Conservation (phyloP, 2,888 invertebrate genomes). For the Nephrocerus scutellatus region DNA sequence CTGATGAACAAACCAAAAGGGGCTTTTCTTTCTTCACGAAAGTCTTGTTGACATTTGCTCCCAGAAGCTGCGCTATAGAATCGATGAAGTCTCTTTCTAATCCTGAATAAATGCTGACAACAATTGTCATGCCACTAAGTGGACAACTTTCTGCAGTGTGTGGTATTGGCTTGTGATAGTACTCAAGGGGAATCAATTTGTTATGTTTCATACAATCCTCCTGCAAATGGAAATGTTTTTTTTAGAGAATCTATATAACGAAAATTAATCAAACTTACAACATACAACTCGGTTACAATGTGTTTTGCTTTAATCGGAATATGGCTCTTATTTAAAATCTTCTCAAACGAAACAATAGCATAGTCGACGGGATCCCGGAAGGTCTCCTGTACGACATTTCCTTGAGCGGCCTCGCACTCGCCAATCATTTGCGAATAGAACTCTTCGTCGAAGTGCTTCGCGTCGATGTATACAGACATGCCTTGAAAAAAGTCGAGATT, state of each 20-base stretch:
- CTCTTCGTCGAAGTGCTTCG: conserved; percentile 47
- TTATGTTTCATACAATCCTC: conserved; percentile 50
- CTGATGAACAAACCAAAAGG: conserved; percentile 67
- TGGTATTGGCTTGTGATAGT: conserved; percentile 65
- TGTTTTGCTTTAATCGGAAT: conserved; percentile 36
- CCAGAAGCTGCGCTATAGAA: conserved; percentile 61
- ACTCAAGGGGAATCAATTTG: conserved; percentile 55
- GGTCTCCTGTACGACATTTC: conserved; percentile 49
- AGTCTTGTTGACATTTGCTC: conserved; percentile 63
- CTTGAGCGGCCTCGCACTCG: conserved; percentile 53
- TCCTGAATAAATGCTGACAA: conserved; percentile 69
- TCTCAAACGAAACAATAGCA: conserved; percentile 55
- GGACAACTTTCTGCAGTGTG: conserved; percentile 49
- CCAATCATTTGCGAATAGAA: conserved; percentile 45
- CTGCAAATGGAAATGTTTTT: conserved; percentile 18
- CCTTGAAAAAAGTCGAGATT: conserved; percentile 39
- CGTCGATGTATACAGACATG: conserved; percentile 44
- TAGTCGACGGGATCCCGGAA: conserved; percentile 57
- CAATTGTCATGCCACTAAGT: conserved; percentile 64
- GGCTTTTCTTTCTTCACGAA: conserved; percentile 69
- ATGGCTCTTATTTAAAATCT: conserved; percentile 26
- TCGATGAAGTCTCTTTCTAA: conserved; percentile 68
- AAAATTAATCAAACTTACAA: conserved; percentile 28
- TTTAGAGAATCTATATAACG: background rate
- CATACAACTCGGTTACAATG: conserved; percentile 42